Evolutionary conservation across 2,888 invertebrate species (phyloP).

Genomic region (Drosophila mayaguana): DNA sequence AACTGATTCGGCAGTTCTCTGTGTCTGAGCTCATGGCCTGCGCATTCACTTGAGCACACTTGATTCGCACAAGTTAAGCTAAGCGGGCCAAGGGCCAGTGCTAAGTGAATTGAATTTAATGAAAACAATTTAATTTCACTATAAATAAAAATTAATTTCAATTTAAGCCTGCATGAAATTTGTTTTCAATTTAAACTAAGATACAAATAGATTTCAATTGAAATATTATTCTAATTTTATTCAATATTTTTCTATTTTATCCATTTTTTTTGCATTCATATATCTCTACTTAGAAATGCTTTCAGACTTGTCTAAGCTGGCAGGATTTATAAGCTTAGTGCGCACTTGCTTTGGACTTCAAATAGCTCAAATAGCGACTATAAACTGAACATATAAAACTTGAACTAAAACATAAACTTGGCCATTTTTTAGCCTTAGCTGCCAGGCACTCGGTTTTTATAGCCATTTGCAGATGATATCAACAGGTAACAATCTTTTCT

Average conservation of each 20-base stretch:
- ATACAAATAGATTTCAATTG: not conserved
- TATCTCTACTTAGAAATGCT: not conserved
- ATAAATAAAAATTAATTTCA: too few relatives aligned
- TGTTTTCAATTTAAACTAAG: not conserved
- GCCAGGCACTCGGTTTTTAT: not conserved
- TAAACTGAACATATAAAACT: not conserved
- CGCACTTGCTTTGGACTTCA: not conserved
- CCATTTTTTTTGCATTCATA: not conserved
- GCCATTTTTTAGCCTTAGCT: not conserved
- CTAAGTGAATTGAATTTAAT: not conserved
- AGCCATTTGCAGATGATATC: not conserved
- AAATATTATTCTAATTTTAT: not conserved
- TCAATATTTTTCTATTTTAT: not conserved
- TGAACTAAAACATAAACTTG: not conserved
- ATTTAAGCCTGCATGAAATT: not conserved
- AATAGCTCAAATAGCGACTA: not conserved
- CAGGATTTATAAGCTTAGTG: not conserved
- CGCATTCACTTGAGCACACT: constrained; percentile 26
- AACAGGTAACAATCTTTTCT: not conserved
- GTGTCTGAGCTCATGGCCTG: not conserved
- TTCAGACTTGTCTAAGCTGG: not conserved
- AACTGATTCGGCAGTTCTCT: not conserved
- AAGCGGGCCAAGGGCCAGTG: not conserved
- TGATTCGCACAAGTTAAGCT: not conserved
- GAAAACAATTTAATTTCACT: too few relatives aligned